Conservation (phyloP, 1,140 invertebrate genomes). For the Propsilocerus akamusi region DNA sequence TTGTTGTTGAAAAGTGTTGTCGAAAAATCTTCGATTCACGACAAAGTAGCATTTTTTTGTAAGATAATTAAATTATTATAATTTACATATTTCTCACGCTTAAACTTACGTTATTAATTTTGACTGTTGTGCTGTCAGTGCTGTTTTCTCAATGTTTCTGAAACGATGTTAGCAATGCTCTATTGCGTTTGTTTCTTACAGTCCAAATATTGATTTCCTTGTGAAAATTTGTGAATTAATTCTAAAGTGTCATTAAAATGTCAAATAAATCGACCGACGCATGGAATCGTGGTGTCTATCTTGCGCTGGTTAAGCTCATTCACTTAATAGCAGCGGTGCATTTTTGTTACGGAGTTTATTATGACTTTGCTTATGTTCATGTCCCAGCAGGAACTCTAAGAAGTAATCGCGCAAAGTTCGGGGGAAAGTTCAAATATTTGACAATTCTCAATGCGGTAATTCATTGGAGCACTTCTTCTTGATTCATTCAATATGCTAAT, state of each 20-base stretch:
- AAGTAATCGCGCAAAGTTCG: slow-evolving; percentile 26
- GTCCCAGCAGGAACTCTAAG: slow-evolving; percentile 31
- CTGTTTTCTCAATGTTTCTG: slow-evolving; percentile 1
- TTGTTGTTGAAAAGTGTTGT: no score
- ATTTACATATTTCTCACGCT: no score
- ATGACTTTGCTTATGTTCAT: slow-evolving; percentile 46
- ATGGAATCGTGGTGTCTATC: slow-evolving; percentile 17
- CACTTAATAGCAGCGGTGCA: slow-evolving; percentile 42
- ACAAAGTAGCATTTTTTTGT: slow-evolving; percentile 4
- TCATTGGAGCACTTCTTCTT: no score
- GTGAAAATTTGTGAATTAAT: background rate
- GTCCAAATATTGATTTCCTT: no score
- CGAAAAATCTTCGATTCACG: no score
- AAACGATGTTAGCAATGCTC: background rate
- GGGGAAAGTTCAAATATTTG: slow-evolving; percentile 72
- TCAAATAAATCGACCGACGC: slow-evolving; percentile 13
- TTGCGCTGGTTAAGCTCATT: slow-evolving; percentile 30
- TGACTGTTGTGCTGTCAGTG: no score
- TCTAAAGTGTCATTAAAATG: background rate
- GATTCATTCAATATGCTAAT: no score
- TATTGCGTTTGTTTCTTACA: no score
- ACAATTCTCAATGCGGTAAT: slow-evolving; percentile 72
- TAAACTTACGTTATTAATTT: no score
- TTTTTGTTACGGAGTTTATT: slow-evolving; percentile 53
- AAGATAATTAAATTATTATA: slow-evolving; percentile 6